Base-by-base conservation (phyloP, 2,888 invertebrate species). In the Neoitamus cyanurus region DNA sequence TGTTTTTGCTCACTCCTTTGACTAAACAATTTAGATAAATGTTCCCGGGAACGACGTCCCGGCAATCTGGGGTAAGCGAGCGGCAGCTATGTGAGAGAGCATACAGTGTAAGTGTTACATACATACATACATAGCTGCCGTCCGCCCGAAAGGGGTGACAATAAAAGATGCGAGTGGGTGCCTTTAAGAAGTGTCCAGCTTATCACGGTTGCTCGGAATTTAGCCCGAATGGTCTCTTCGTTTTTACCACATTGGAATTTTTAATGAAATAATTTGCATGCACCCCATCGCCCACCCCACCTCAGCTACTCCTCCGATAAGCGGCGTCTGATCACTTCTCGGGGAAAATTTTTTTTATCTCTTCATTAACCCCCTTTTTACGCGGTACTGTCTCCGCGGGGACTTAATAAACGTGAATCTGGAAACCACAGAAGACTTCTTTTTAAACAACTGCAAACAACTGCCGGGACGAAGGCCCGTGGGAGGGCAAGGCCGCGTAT, bases 1-100 rank as follows among this genome's bases (percentile, higher is more conserved):
- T 85, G 83, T 84, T 84, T 85, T 85, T 84, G 70, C 83, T 72
- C 30, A 83, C 86, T 73, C 58, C 80, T 82, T 85, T 82, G 83
- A 84, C 84, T 83, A 85, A 86, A 86, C 86, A 85, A 86, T 86
- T 86, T 86, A 86, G 86, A 86, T 86, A 86, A 86, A 86, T 86
- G 86, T 84, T 78, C 84, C 75, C 80, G 85, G 72, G 15, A 68
- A 58, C n/a, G 69, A 83, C 31, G 72, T 42, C 28, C 69, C 42
- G 42, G 36, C 80, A 80, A 80, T 80, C 80, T 80, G 31, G 80
- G 80, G 80, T 48, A 80, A 80, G 7, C 68, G 80, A 34, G 30
- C 15, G 11, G 34, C 34, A 30, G 48, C 78, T 28, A 9, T 30
- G 78, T 30, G 28, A 25, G 46, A 78, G 72, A 30, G 31, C 80